These are phyloP conservation scores for Papilio xuthus DNA, from an alignment of 1,140 invertebrate species.

Conservation along the genomic window DNA sequence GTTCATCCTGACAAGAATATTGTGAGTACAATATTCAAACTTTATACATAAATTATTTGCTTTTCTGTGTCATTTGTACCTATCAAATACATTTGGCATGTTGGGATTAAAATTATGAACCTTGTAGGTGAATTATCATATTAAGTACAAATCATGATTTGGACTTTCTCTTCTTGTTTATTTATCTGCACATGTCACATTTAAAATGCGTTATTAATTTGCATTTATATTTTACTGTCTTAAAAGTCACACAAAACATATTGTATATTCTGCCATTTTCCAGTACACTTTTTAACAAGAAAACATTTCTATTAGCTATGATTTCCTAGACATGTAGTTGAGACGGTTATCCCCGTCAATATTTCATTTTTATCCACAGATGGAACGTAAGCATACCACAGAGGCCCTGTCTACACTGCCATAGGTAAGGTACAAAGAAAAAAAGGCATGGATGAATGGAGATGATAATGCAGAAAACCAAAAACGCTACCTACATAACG, in stretches of 20 bases:
- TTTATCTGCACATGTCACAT: slow-evolving; percentile 8
- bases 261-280: slow-evolving; percentile 10
- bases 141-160: background rate
- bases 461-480: slow-evolving; percentile 1
- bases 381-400: slow-evolving; percentile 60
- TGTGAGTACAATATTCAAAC: slow-evolving; percentile 55
- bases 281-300: background rate
- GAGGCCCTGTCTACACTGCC: slow-evolving; percentile 47
- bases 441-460: slow-evolving; percentile 35
- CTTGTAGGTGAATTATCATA: background rate
- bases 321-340: slow-evolving; percentile 51
- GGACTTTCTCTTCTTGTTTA: background rate
- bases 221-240: slow-evolving; percentile 6
- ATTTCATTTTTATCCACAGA: slow-evolving; percentile 80
- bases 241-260: slow-evolving; percentile 5
- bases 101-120: background rate
- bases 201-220: background rate
- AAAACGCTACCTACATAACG: background rate
- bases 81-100: background rate
- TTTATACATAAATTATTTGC: background rate
- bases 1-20: slow-evolving; percentile 99
- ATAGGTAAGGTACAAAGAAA: slow-evolving; percentile 68
- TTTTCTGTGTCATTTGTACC: background rate
- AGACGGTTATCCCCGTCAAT: slow-evolving; percentile 78
- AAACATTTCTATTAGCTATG: slow-evolving; percentile 10